These are phyloP conservation scores for Eremobia ochroleuca DNA, from an alignment of 2,888 invertebrate species.

Conservation along the genomic window DNA sequence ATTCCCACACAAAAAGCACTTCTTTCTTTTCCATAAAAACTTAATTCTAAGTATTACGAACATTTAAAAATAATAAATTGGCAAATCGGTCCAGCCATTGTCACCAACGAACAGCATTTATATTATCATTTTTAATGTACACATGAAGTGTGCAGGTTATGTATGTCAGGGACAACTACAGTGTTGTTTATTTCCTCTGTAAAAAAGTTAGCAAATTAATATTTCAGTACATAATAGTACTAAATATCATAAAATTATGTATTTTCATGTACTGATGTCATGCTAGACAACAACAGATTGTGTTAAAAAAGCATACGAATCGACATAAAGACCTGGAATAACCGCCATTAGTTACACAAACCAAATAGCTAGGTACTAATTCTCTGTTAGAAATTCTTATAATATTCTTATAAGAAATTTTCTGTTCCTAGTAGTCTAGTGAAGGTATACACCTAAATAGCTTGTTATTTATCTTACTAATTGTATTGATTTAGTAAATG, in stretches of 20 bases:
- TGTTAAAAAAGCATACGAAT: neutral
- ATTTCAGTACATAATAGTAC: neutral
- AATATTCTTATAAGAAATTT: constrained; percentile 24
- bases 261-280: neutral
- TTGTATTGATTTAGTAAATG: constrained; percentile 59
- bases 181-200: neutral
- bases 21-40: too few relatives aligned
- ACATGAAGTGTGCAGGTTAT: too few relatives aligned
- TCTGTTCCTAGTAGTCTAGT: constrained; percentile 4
- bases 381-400: neutral
- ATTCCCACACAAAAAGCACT: too few relatives aligned
- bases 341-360: neutral
- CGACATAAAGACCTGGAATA: neutral
- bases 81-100: too few relatives aligned
- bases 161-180: neutral
- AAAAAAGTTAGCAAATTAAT: neutral
- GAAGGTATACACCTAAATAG: constrained; percentile 40
- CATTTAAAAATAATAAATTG: too few relatives aligned
- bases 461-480: constrained; percentile 63
- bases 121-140: too few relatives aligned
- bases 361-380: neutral
- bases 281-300: neutral
- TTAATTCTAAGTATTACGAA: too few relatives aligned
- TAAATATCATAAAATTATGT: neutral
- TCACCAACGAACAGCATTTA: too few relatives aligned